These are phyloP conservation scores for Stenopsyche tienmushanensis DNA, from an alignment of 1,140 invertebrate genomes.

Conservation along the genomic window DNA sequence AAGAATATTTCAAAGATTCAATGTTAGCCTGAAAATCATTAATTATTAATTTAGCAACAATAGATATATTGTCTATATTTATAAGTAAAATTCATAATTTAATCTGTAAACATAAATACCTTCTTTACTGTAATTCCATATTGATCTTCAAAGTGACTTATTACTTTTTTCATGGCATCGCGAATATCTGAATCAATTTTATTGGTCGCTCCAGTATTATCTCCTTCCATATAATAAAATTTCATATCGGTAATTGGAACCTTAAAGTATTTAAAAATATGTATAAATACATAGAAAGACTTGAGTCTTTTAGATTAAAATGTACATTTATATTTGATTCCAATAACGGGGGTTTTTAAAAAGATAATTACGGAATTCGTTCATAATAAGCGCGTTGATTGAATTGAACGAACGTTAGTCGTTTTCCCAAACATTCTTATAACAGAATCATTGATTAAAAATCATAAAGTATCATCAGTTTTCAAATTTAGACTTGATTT, in stretches of 20 bases:
- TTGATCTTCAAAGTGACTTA: conserved; percentile 59
- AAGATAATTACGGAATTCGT: no score
- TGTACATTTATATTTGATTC: no score
- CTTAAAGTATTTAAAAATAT: conserved; percentile 46
- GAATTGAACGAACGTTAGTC: no score
- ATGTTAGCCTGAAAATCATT: conserved; percentile 57
- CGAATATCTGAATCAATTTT: conserved; percentile 67
- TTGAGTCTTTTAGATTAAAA: no score
- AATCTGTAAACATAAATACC: conserved; percentile 47
- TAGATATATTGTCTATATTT: background rate
- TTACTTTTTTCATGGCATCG: conserved; percentile 65
- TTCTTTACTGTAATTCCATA: conserved; percentile 60
- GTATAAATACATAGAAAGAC: no score
- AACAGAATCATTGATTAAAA: no score
- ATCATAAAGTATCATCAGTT: no score
- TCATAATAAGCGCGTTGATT: no score
- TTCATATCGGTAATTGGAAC: conserved; percentile 70
- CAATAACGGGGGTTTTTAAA: no score
- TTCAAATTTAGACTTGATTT: no score
- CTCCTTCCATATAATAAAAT: conserved; percentile 78
- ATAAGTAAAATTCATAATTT: background rate
- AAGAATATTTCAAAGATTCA: conserved; percentile 60
- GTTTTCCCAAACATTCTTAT: no score
- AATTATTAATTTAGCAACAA: background rate
- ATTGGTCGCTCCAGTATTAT: conserved; percentile 63